Evolutionary conservation across 2,113 vertebrate species (phyloP).

Genomic region (Triplophysa dalaica): DNA sequence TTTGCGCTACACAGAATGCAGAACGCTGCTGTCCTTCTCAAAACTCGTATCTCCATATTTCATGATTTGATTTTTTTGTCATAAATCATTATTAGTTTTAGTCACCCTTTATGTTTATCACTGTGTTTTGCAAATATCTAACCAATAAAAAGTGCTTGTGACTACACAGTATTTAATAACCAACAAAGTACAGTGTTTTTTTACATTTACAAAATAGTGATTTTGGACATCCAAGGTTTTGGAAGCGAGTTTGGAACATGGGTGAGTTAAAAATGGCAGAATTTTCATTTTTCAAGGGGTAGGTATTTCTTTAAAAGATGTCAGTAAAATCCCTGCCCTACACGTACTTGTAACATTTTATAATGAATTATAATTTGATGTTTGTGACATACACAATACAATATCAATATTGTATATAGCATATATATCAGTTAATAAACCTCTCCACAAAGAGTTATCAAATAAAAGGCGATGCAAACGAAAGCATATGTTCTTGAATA

Average conservation of each 20-base stretch:
- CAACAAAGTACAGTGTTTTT: too few species aligned
- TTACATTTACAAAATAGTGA: too few species aligned
- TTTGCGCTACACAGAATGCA: too few species aligned
- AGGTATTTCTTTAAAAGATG: not conserved
- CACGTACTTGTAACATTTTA: not conserved
- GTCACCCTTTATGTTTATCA: too few species aligned
- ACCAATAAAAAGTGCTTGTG: too few species aligned
- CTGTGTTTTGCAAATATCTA: too few species aligned
- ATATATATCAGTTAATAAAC: not conserved
- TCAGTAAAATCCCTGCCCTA: not conserved
- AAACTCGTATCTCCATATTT: too few species aligned
- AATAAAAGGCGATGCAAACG: not conserved
- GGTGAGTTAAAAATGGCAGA: not conserved
- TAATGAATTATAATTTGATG: not conserved
- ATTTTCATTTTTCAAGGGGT: not conserved
- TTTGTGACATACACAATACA: not conserved
- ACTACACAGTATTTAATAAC: too few species aligned
- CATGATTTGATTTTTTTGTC: too few species aligned
- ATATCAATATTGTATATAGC: not conserved
- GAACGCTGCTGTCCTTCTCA: too few species aligned
- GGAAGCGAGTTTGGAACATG: not conserved
- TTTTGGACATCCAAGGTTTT: too few species aligned
- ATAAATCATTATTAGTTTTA: too few species aligned
- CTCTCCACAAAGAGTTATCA: not conserved
- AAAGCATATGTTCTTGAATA: slow-evolving; percentile 1